A percentile compares a stretch with the other conserved stretches of the same genome.
These are phyloP conservation scores for Xenops minutus DNA, from an alignment of 2,797 vertebrate species.

Conservation along the genomic window DNA sequence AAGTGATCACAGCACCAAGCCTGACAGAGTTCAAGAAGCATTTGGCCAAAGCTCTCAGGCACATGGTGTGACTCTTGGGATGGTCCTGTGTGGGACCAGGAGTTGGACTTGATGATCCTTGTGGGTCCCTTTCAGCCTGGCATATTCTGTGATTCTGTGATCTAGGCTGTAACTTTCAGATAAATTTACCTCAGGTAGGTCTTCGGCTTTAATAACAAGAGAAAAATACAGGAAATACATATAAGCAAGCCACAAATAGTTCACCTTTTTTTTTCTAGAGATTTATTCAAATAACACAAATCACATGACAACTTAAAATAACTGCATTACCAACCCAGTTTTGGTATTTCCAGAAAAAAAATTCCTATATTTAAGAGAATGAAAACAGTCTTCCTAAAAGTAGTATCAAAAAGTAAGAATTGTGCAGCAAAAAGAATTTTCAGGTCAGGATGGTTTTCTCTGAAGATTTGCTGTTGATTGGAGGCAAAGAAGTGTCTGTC, in stretches of 20 bases:
- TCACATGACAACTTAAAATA: neutral
- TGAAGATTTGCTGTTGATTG: constrained; percentile 22
- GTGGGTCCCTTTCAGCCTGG: neutral
- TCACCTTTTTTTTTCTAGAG: constrained; percentile 2
- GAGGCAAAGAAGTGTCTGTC: constrained; percentile 28
- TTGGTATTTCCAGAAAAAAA: neutral
- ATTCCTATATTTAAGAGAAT: neutral
- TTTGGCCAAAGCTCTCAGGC: neutral
- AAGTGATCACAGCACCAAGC: neutral
- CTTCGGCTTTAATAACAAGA: neutral
- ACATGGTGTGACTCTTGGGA: neutral
- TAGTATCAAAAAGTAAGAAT: neutral
- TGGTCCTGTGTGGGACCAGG: neutral
- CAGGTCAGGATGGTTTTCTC: constrained; percentile 2
- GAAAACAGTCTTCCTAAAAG: neutral
- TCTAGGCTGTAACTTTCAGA: neutral
- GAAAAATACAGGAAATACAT: neutral
- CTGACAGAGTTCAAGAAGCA: neutral
- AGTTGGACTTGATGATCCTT: neutral
- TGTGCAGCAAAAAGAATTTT: neutral
- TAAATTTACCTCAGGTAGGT: neutral
- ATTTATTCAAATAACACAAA: constrained; percentile 38
- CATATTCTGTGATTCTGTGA: neutral
- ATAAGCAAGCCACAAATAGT: neutral
- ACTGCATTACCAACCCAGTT: neutral